These are phyloP conservation scores for Otolemur crassicaudatus DNA, from an alignment of 2,797 vertebrate genomes.

Conservation along the genomic window DNA sequence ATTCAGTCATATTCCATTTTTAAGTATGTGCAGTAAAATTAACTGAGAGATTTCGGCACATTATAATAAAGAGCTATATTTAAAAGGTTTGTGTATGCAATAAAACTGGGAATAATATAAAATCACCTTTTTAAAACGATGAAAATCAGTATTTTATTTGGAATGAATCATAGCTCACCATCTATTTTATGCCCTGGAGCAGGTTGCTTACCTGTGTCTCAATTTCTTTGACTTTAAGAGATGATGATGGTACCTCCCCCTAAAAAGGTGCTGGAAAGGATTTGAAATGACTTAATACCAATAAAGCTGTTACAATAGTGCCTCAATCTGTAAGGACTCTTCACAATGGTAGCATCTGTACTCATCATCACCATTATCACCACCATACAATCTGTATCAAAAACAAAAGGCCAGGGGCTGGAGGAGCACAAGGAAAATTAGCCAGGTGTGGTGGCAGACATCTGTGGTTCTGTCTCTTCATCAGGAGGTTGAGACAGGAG, in stretches of 20 bases:
- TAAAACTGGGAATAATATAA: constrained; percentile 34
- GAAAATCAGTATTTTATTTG: neutral
- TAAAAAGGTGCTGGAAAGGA: neutral
- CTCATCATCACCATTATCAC: neutral
- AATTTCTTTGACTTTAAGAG: neutral
- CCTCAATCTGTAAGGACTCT: neutral
- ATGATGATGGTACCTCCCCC: neutral
- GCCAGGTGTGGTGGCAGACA: too few species aligned
- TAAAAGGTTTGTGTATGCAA: neutral
- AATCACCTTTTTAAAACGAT: neutral
- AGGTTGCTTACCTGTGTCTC: neutral
- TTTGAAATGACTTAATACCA: constrained; percentile 34
- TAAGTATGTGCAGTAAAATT: constrained; percentile 11
- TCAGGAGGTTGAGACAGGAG: too few species aligned
- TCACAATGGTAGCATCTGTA: neutral
- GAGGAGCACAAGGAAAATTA: too few species aligned
- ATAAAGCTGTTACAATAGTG: neutral
- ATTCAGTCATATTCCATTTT: neutral
- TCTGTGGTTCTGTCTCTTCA: too few species aligned
- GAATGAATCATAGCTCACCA: neutral
- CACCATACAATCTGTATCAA: neutral
- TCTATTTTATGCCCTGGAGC: neutral
- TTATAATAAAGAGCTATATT: neutral
- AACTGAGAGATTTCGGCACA: neutral
- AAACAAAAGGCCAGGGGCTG: neutral